phyloP scores from a whole-genome alignment of 2,113 vertebrate genomes.

The Tragulus kanchil region DNA sequence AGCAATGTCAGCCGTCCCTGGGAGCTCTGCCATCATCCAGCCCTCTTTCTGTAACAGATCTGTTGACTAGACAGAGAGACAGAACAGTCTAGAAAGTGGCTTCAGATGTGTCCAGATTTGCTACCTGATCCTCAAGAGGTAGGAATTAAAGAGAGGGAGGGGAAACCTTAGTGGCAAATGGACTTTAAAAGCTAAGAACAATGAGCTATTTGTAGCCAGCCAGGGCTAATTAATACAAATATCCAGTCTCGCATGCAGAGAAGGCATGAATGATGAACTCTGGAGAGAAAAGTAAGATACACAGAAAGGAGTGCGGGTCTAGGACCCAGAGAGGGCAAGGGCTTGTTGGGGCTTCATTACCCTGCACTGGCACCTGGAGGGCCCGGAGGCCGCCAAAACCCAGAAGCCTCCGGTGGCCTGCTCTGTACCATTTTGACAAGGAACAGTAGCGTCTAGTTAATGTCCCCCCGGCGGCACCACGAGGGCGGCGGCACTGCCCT shows the following conservation, averaged over 20 bases:
- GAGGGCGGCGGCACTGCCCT: background rate
- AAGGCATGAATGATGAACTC: background rate
- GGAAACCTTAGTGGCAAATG: background rate
- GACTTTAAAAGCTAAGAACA: slow-evolving; percentile 60
- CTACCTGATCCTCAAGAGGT: slow-evolving; percentile 58
- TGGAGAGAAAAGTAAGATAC: background rate
- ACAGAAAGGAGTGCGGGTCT: background rate
- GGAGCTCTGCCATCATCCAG: background rate
- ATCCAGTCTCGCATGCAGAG: background rate
- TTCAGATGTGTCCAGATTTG: slow-evolving; percentile 22
- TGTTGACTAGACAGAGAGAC: background rate
- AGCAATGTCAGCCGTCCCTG: background rate
- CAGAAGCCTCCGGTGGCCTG: fast-evolving
- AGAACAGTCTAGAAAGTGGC: slow-evolving; percentile 49
- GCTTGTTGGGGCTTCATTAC: background rate
- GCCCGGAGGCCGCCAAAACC: background rate
- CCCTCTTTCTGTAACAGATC: background rate
- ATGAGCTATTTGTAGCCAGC: slow-evolving; percentile 47
- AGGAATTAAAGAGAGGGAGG: background rate
- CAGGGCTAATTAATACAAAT: background rate
- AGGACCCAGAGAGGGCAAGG: background rate
- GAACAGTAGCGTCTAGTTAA: background rate
- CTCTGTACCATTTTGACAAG: background rate
- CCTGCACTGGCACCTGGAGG: background rate
- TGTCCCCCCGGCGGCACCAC: background rate